phyloP scores from a whole-genome alignment of 2,113 vertebrate species.

The Cavia aperea region DNA sequence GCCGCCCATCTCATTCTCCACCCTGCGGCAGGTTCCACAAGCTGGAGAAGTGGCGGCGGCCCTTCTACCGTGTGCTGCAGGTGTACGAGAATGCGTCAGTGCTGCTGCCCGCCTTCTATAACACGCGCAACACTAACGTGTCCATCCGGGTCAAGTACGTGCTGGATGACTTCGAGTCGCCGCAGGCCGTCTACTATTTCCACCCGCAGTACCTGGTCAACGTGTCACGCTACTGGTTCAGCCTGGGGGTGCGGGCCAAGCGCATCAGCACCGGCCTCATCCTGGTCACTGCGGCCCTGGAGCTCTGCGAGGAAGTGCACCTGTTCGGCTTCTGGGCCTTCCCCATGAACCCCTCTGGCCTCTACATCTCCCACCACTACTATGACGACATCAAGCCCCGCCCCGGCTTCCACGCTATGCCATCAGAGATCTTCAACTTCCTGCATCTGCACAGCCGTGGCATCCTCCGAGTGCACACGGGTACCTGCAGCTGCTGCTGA shows the following conservation, averaged over 20 bases:
- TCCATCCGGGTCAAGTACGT: conserved; percentile 96
- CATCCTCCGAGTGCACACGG: conserved; percentile 90
- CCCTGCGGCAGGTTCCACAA: conserved; percentile 86
- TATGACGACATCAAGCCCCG: conserved; percentile 99
- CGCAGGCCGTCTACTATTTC: conserved; percentile 92
- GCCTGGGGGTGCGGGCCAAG: conserved; percentile 91
- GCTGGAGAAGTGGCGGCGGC: conserved; percentile 96
- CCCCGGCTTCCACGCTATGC: conserved; percentile 97
- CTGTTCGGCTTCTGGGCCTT: conserved; percentile 99
- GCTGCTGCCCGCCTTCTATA: conserved; percentile 97
- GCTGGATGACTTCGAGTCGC: conserved; percentile 92
- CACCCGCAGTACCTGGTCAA: conserved; percentile 96
- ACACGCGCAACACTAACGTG: conserved; percentile 94
- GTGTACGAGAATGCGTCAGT: conserved; percentile 93
- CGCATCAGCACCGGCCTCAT: conserved; percentile 95
- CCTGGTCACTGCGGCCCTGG: conserved; percentile 92
- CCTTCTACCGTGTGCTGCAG: conserved; percentile 90
- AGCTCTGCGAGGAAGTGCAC: conserved; percentile 96
- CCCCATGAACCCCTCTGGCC: conserved; percentile 94
- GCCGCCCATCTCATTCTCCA: background rate
- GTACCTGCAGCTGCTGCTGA: conserved; percentile 88
- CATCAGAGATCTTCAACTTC: conserved; percentile 96
- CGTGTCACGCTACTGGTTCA: conserved; percentile 94
- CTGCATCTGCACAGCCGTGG: conserved; percentile 96
- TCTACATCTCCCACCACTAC: conserved; percentile 96